Evolutionary conservation across 1,140 invertebrate genomes (phyloP), one percentile per base, ranked within the genome.

Genomic region (Platorchestia sp.): DNA sequence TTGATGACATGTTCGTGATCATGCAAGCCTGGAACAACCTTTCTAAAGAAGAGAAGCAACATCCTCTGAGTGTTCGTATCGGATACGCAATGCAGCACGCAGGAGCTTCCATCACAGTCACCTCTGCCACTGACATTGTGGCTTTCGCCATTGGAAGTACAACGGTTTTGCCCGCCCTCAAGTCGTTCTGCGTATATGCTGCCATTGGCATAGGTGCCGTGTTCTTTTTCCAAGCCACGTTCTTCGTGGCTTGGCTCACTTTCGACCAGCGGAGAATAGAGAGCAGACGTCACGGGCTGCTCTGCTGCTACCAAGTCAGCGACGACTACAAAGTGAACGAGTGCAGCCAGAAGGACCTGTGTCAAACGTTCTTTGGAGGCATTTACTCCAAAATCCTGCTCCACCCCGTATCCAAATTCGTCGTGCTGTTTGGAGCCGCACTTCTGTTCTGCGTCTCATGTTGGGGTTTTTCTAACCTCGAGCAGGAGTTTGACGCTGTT

Each of bases 1-100:
- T 98, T 95, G 98, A 99, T 97, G 98, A 99, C 97, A 98, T 98
- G 97, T 98, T 98, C 97, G 98, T 99, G 0, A 98, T 98, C 97
- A 96, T 96, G 95, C 96, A 96, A 87, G 95, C 96, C 22, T 96
- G 96, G 96, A 96, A 96, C 93, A 96, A 96, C 47, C 95, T 96
- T 41, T 95, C 45, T 45, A 51, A 86, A 19, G 87, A 95, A 44
- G 97, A 97, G 45, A 97, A 97, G 95, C 89, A 97, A 0, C 95
- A 96, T 7, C 96, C 96, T 22, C 96, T 97, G 45, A 96, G 97
- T 0, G 96, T 97, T 53, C 97, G 97, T 36, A 97, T 98, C 95
- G 97, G 97, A 95, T 97, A 97, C 95, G 96, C 97, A n/a, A 96
- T 97, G 40, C 97, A 97, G 95, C 97, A 97, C 96, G 98, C 98